These are phyloP conservation scores for Buathra laborator DNA, from an alignment of 2,888 invertebrate genomes.

Conservation along the genomic window DNA sequence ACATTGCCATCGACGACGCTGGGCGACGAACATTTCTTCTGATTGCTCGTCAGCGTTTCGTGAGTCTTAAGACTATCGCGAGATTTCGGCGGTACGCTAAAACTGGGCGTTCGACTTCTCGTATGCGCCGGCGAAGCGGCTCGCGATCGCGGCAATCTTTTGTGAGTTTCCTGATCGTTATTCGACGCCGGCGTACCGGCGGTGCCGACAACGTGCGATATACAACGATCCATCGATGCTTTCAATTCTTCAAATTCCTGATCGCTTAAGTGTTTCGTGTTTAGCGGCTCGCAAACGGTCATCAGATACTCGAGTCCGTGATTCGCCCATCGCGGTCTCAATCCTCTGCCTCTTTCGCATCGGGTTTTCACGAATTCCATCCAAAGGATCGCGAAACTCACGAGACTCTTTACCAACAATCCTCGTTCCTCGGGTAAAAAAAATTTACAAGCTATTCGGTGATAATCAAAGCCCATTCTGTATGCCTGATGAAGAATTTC, in stretches of 20 bases:
- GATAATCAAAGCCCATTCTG: conserved; percentile 95
- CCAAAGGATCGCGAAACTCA: conserved; percentile 93
- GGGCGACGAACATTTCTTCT: conserved; percentile 66
- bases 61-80: conserved; percentile 75
- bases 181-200: conserved; percentile 80
- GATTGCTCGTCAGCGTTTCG: conserved; percentile 63
- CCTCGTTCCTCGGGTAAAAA: conserved; percentile 85
- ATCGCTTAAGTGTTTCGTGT: conserved; percentile 91
- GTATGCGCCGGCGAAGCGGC: conserved; percentile 78
- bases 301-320: conserved; percentile 95
- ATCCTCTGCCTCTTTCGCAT: conserved; percentile 93
- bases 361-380: conserved; percentile 94
- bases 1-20: conserved; percentile 71
- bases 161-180: conserved; percentile 74
- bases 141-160: conserved; percentile 77
- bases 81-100: conserved; percentile 72
- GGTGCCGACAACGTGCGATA: conserved; percentile 94
- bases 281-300: conserved; percentile 93
- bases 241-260: conserved; percentile 93
- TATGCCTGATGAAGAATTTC: conserved; percentile 95
- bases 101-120: conserved; percentile 75
- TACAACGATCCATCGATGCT: conserved; percentile 92
- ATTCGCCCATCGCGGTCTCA: conserved; percentile 94
- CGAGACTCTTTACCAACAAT: conserved; percentile 87
- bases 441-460: conserved; percentile 91